Evolutionary conservation across 2,113 vertebrate species (phyloP), one percentile per base, ranked within the genome.

Genomic region (Meriones unguiculatus): DNA sequence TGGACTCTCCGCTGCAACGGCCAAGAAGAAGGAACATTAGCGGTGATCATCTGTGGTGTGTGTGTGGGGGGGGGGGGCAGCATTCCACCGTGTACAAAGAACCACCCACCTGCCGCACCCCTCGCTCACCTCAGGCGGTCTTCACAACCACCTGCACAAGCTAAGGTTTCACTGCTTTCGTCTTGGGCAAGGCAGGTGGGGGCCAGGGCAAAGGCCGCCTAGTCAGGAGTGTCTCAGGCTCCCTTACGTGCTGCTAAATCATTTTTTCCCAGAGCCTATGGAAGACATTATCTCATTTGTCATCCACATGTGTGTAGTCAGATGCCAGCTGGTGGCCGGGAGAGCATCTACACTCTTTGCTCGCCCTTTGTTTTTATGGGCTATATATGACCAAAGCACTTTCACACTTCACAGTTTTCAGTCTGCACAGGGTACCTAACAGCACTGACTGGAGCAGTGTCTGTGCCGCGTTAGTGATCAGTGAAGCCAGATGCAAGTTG

Each of bases 1-100:
- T 99, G 99, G 30, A 99, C 99, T 77, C 99, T 99, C 97, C 99
- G 99, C 99, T 99, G 98, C 59, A 98, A 98, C 93, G 93, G 97
- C n/a, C 98, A 97, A 92, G 62, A 92, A 22, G 41, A 4, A 12
- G 1, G 1, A 17, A 0, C 0, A 2, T 94, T 76, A 76, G 25
- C 13, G 24, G 22, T 5, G 5, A 22, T 10, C 14, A 0, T 24
- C 32, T 8, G 54, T 62, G 35, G 59, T 35, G 28, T 9, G n/a
- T n/a, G n/a, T n/a, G n/a, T n/a, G n/a, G n/a, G n/a, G n/a, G n/a
- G n/a, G n/a, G 2, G 6, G 30, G 0, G 0, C 52, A 15, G 81
- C 54, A 8, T 24, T 80, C 75, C 57, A 18, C 67, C 18, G 69
- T 32, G 57, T 2, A 82, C 87, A 46, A n/a, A 89, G 94, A 2